phyloP scores from a whole-genome alignment of 2,888 invertebrate species.

The Dryobotodes eremita region DNA sequence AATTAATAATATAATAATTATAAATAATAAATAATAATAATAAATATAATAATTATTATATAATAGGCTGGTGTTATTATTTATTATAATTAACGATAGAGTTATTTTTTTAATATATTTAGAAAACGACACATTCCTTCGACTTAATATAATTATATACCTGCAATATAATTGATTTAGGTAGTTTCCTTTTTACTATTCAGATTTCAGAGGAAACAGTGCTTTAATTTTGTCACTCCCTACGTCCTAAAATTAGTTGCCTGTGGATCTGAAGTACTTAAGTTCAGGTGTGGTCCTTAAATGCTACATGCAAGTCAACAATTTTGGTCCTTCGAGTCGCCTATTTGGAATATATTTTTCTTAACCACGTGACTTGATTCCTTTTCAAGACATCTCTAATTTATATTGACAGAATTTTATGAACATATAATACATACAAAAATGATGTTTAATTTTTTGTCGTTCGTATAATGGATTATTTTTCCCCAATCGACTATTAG shows the following conservation, averaged over 20 bases:
- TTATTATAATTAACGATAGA: too few relatives aligned
- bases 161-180: too few relatives aligned
- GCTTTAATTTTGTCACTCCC: neutral
- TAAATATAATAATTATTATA: too few relatives aligned
- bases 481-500: slow-evolving; percentile 30
- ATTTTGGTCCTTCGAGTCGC: neutral
- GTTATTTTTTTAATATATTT: neutral
- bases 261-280: neutral
- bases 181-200: neutral
- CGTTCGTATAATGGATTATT: slow-evolving; percentile 1
- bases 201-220: too few relatives aligned
- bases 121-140: neutral
- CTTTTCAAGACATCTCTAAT: neutral
- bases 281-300: neutral
- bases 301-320: neutral
- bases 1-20: too few relatives aligned
- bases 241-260: neutral
- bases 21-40: too few relatives aligned
- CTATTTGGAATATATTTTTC: neutral
- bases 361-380: neutral
- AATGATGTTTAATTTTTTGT: neutral
- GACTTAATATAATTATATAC: neutral
- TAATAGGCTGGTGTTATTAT: too few relatives aligned
- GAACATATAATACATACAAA: neutral
- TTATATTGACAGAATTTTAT: neutral